A percentile compares a stretch with the other conserved stretches of the same genome.
These are phyloP conservation scores for Merops nubicus DNA, from an alignment of 2,113 vertebrate genomes.

Conservation along the genomic window DNA sequence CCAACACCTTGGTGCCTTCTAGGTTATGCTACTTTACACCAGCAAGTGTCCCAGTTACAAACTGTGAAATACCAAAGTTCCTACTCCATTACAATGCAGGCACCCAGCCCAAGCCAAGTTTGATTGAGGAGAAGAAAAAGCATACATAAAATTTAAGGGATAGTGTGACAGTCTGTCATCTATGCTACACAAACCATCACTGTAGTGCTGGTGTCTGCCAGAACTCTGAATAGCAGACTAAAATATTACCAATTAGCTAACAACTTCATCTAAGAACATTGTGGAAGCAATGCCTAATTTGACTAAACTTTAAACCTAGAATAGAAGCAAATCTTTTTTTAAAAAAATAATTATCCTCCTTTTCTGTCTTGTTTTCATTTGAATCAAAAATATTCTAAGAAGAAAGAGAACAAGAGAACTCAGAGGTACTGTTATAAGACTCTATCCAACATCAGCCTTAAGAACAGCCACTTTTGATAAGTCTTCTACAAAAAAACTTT, in stretches of 20 bases:
- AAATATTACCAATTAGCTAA: not conserved
- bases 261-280: not conserved
- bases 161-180: not conserved
- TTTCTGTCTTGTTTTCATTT: not conserved
- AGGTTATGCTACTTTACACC: not conserved
- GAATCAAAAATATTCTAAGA: not conserved
- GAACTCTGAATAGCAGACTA: not conserved
- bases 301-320: not conserved
- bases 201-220: not conserved
- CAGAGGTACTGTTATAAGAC: not conserved
- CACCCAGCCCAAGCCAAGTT: not conserved
- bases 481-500: not conserved
- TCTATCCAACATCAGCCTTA: not conserved
- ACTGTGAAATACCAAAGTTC: not conserved
- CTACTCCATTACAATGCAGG: not conserved
- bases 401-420: not conserved
- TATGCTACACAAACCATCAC: not conserved
- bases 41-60: not conserved
- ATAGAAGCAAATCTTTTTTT: not conserved
- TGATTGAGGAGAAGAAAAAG: not conserved
- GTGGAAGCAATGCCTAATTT: not conserved
- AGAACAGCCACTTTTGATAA: not conserved
- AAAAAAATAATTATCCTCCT: not conserved
- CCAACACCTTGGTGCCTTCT: not conserved
- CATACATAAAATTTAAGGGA: not conserved